Evolutionary conservation across 2,113 vertebrate species (phyloP).

Genomic region (Istiophorus platypterus): DNA sequence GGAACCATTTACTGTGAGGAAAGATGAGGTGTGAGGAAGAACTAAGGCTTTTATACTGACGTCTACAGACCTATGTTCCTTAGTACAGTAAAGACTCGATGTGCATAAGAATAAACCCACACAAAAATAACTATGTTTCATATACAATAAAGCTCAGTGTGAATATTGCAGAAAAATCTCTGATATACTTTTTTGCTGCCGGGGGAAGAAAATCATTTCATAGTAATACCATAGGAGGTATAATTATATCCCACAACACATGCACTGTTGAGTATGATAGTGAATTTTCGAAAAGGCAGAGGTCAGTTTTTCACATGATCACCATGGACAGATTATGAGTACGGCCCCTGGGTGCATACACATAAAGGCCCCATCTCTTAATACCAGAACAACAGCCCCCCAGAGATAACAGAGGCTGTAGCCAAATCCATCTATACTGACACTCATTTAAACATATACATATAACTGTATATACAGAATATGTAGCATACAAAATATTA

Average conservation of each 20-base stretch:
- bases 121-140: conserved; percentile 18
- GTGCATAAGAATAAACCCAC: conserved; percentile 35
- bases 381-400: too few relatives aligned
- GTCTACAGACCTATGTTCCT: conserved; percentile 30
- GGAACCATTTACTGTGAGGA: conserved; percentile 77
- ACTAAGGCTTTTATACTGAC: conserved; percentile 56
- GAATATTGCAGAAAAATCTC: conserved; percentile 4
- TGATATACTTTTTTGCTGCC: conserved; percentile 10
- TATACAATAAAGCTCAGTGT: background rate
- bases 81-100: conserved; percentile 16
- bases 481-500: background rate
- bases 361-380: background rate
- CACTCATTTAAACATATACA: background rate
- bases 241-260: conserved; percentile 15
- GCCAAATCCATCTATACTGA: background rate
- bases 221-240: background rate
- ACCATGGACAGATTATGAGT: background rate
- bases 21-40: conserved; percentile 60
- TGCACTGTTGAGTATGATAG: background rate
- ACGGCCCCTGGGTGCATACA: background rate
- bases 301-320: conserved; percentile 3
- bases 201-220: conserved; percentile 4
- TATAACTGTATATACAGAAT: background rate
- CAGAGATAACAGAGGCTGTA: background rate
- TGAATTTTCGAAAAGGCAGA: background rate